Evolutionary conservation across 64 coral and sea anemone genomes (phyloP), one percentile per base, ranked within the genome.

Genomic region (Stylophora pistillata): DNA sequence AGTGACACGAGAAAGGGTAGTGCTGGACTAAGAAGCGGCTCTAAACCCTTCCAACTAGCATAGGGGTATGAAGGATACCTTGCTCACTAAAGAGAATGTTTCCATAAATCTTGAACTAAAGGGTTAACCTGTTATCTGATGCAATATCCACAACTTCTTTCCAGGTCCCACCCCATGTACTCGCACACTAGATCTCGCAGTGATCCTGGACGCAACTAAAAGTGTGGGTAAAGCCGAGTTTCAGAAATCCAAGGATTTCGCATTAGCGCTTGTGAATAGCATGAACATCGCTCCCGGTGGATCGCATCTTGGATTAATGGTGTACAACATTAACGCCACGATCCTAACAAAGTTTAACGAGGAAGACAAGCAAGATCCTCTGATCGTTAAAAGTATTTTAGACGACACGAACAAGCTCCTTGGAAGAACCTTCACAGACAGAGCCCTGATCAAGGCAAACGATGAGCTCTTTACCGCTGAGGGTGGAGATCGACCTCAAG

Each of bases 321-420:
- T 78, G 11, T 78, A 55, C 75, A 78, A 78, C 53, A 56, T 78
- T 55, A 2, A 15, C 3, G 16, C n/a, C 21, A 56, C 6, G 5
- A 73, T 55, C 10, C 62, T 77, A 2, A 5, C 28, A 30, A 53
- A 2, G 2, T 91, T 91, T 59, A 73, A 47, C 4, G 85, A 84
- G 18, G 15, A 10, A 3, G 55, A 69, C 20, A 73, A 76, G 7
- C 58, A 78, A n/a, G 15, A 78, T 15, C 75, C 53, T 9, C 1
- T n/a, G 25, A 25, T 55, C n/a, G 56, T 91, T 13, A 91, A 91
- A 75, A 16, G 23, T 12, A 27, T 91, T 26, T 56, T 91, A 79
- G 21, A 61, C 16, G 33, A 28, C 3, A 56, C 68, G 64, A 60
- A 82, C 7, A 78, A 79, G 32, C 33, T 78, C 26, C 27, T 10